Evolutionary conservation across 2,797 vertebrate species (phyloP), one percentile per base, ranked within the genome.

Genomic region (Brachyalestes nurse): DNA sequence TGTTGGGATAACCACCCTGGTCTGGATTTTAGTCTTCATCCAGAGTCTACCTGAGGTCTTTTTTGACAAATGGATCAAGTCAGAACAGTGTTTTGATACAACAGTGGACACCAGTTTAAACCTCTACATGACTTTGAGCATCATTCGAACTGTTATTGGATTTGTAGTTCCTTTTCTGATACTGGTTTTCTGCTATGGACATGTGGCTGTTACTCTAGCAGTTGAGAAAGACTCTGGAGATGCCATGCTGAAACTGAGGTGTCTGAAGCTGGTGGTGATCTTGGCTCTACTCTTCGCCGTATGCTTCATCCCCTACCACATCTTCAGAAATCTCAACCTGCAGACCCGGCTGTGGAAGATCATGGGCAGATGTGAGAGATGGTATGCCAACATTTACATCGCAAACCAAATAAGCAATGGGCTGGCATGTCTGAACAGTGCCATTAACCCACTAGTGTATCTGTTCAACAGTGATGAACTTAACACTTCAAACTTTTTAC

Each of bases 231-330:
- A 83, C 0, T 23, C 89, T 40, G 88, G 58, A 17, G 60, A 95
- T 5, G 58, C 82, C 14, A 38, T 60, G 34, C 80, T 94, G 61
- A 94, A 89, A 70, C 81, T 87, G 64, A 93, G 86, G 66, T 92
- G 93, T 62, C 87, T 95, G n/a, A 91, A 77, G 0, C 84, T 96
- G 81, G 91, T 93, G 19, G 64, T 95, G 9, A 86, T 95, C 0
- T 84, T 95, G 61, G 90, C 91, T 75, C 47, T 95, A 40, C 90
- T 96, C 66, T 96, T 96, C 84, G 94, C 90, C 0, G 67, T 95
- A 66, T 96, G 96, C 80, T 96, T 94, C 86, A 93, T 95, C 16
- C 95, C 95, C 0, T 93, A 93, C 80, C 93, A 96, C 25, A 8
- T 94, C 21, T 90, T 95, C 38, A 91, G 88, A 51, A 96, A 94